Conservation (phyloP, 2,888 invertebrate genomes). For the Stenoptilia bipunctidactyla region DNA sequence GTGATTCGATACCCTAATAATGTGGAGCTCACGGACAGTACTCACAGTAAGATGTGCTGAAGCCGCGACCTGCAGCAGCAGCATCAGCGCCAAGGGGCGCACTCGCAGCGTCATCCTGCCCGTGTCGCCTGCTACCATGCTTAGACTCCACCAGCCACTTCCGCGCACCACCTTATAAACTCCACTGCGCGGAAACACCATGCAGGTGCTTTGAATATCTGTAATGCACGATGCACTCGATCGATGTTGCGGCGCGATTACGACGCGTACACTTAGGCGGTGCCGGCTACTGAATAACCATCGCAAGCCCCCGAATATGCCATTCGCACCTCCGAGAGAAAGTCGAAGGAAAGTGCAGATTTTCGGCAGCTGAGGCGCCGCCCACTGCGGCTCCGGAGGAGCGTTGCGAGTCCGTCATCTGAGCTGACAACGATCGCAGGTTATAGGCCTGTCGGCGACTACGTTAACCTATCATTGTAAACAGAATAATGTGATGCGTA, state of each 20-base stretch:
- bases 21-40: too few species aligned
- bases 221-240: constrained; percentile 23
- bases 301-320: constrained; percentile 53
- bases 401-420: constrained; percentile 60
- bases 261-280: constrained; percentile 64
- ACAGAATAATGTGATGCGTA: too few species aligned
- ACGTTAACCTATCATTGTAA: too few species aligned
- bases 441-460: too few species aligned
- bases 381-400: constrained; percentile 62
- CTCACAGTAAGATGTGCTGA: constrained; percentile 67
- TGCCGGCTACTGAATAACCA: constrained; percentile 65
- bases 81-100: constrained; percentile 40
- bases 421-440: constrained; percentile 19
- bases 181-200: constrained; percentile 31
- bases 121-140: constrained; percentile 30
- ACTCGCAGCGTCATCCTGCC: constrained; percentile 42
- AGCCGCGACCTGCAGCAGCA: constrained; percentile 50
- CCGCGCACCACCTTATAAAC: constrained; percentile 44
- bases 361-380: constrained; percentile 61
- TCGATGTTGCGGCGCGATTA: constrained; percentile 40
- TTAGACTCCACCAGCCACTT: constrained; percentile 4
- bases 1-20: too few species aligned
- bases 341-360: constrained; percentile 70
- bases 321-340: constrained; percentile 70
- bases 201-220: constrained; percentile 68